Base-by-base conservation (phyloP, 2,113 vertebrate genomes). In the Takifugu bimaculatus region DNA sequence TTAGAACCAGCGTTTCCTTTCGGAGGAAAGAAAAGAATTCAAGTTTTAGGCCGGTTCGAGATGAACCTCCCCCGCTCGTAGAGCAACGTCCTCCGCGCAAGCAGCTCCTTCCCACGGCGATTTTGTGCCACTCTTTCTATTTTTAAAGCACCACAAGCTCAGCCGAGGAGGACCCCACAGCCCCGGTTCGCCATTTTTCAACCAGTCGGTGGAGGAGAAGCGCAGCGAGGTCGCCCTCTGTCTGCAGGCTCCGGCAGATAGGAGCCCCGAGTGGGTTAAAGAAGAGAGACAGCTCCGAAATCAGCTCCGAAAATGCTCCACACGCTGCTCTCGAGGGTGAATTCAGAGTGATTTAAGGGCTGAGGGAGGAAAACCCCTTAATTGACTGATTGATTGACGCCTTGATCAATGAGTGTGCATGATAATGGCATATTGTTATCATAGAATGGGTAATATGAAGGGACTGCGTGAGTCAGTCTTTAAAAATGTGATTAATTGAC, bases 181-280 rank as follows among this genome's bases (percentile, higher is more conserved):
- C 71, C 82, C 86, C 77, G 70, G 81, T 85, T 88, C 92, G 93
- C 93, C 95, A 94, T 94, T 92, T 89, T 44, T 59, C 55, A 52
- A 39, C 63, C 20, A 63, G 66, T 13, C 54, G 54, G 56, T 20
- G 9, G 14, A 39, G 3, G 29, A 7, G 20, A 12, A 13, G 1
- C 6, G 65, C 3, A 0, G 13, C 59, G 4, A n/a, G 57, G 35
- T 32, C 82, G 65, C 74, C 76, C 60, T 39, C 86, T 69, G 59
- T 54, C 13, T 71, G 73, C 49, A 42, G 26, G 5, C 13, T 1
- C 35, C 13, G 51, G 6, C 0, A 61, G 20, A 20, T 20, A 0
- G 9, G 2, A 14, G 5, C 13, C 1, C 3, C 2, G 28, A 1
- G 35, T 10, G 35, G 5, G 35, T 39, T 10, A 10, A 11, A 9